Evolutionary conservation across 2,888 invertebrate species (phyloP), one percentile per base, ranked within the genome.

Genomic region (Pilophorus perplexus): DNA sequence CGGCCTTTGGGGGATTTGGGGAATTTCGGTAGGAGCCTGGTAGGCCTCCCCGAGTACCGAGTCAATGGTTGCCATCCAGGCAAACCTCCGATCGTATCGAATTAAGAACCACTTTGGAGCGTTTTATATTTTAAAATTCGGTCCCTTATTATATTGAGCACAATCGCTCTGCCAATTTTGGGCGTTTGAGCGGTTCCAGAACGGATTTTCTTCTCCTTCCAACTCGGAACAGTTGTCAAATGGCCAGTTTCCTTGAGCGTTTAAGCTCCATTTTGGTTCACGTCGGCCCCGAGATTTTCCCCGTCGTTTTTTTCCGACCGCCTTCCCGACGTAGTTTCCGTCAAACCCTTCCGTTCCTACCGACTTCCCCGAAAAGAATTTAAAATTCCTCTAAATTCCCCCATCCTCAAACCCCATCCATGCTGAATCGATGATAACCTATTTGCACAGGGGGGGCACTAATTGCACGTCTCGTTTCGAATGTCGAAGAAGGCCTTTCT

Each of bases 391-490:
- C n/a, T n/a, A n/a, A n/a, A n/a, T n/a, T n/a, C n/a, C n/a, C n/a
- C n/a, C n/a, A n/a, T n/a, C n/a, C n/a, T n/a, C n/a, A n/a, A n/a
- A n/a, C n/a, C n/a, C n/a, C n/a, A n/a, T n/a, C 52, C 52, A 52
- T 52, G 62, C 33, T 62, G 62, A 62, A 62, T 62, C 62, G 28
- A 48, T 48, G 62, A 62, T 62, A 62, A 62, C 62, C 62, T 62
- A 62, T 62, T 62, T 62, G 62, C 46, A 20, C 62, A 46, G 28
- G 28, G n/a, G n/a, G 48, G 48, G 28, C 48, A 62, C 46, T 62
- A 62, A 62, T 62, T 62, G 62, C 62, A 44, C 62, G 62, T 37
- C 59, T 59, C 62, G 59, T 25, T 59, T 59, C 38, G 27, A 23
- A 33, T n/a, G n/a, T n/a, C n/a, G n/a, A n/a, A n/a, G n/a, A n/a